These are phyloP conservation scores for Drosophila hamatofila DNA, from an alignment of 2,888 invertebrate species.

Conservation along the genomic window DNA sequence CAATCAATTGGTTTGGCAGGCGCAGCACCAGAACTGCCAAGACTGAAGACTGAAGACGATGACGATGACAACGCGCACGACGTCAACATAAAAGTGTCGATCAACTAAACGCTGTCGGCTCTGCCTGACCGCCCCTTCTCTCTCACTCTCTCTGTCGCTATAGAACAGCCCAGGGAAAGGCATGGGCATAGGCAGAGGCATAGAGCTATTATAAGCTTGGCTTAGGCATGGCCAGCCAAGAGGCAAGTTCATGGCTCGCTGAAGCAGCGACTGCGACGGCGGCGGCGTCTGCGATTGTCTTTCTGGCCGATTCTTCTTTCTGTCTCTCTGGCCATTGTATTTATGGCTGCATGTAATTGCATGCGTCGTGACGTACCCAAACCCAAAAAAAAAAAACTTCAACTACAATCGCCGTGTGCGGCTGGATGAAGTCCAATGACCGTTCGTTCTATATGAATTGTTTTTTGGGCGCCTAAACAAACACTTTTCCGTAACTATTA, in stretches of 20 bases:
- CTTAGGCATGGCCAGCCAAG: conserved; percentile 65
- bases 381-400: too few species aligned
- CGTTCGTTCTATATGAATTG: conserved; percentile 13
- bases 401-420: conserved; percentile 48
- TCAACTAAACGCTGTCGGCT: conserved; percentile 79
- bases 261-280: conserved; percentile 34
- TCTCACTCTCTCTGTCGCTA: not conserved
- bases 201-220: conserved; percentile 39
- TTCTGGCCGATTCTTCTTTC: conserved; percentile 59
- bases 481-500: conserved; percentile 45
- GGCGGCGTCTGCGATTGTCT: conserved; percentile 48
- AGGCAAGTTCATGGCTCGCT: conserved; percentile 78
- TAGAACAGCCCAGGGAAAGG: not conserved
- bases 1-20: conserved; percentile 74
- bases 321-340: conserved; percentile 68
- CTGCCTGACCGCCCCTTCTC: conserved; percentile 9
- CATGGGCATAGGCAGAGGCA: conserved; percentile 57
- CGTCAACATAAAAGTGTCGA: conserved; percentile 82
- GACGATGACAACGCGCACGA: conserved; percentile 79
- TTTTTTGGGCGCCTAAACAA: conserved; percentile 66
- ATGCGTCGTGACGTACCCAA: conserved; percentile 70
- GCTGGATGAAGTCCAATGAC: conserved; percentile 46
- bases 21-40: conserved; percentile 78
- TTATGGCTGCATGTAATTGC: conserved; percentile 74
- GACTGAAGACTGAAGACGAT: conserved; percentile 47